These are phyloP conservation scores for Galeopsomyia nigrocyanea DNA, from an alignment of 2,888 invertebrate species.

Conservation along the genomic window DNA sequence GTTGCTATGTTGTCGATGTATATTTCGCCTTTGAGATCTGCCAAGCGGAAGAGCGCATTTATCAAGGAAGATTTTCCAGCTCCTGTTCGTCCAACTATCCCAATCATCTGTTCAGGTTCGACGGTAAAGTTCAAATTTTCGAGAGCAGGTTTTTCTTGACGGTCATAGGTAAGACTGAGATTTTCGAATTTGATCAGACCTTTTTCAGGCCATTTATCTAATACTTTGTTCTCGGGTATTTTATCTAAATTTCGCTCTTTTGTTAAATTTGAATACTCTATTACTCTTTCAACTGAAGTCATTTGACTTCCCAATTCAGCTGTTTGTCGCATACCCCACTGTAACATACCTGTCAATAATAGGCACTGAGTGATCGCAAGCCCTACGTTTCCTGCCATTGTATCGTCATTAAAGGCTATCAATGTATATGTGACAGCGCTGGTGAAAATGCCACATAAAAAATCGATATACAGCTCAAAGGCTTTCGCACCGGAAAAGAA, in stretches of 20 bases:
- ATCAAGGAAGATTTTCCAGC: conserved; percentile 81
- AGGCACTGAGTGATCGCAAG: conserved; percentile 72
- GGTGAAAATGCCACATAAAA: conserved; percentile 74
- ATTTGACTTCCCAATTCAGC: conserved; percentile 76
- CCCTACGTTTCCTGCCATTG: conserved; percentile 70
- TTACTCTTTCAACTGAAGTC: conserved; percentile 79
- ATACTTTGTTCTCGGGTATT: conserved; percentile 65
- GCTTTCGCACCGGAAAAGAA: conserved; percentile 76
- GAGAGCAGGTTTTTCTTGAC: conserved; percentile 67
- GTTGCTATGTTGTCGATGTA: conserved; percentile 79
- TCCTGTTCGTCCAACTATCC: conserved; percentile 78
- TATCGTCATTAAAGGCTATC: conserved; percentile 68
- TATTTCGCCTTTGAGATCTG: conserved; percentile 77
- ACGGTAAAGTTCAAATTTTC: conserved; percentile 72
- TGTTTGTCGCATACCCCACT: conserved; percentile 80
- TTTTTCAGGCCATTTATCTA: conserved; percentile 71
- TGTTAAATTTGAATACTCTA: conserved; percentile 77
- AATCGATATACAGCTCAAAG: conserved; percentile 77
- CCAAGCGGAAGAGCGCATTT: conserved; percentile 78
- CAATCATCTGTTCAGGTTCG: conserved; percentile 74
- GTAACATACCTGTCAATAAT: conserved; percentile 70
- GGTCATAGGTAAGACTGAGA: conserved; percentile 72
- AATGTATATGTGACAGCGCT: conserved; percentile 75
- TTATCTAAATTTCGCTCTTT: conserved; percentile 71
- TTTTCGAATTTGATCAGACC: conserved; percentile 72